Conservation (phyloP, 2,113 vertebrate species). For the Lipophrys pholis region DNA sequence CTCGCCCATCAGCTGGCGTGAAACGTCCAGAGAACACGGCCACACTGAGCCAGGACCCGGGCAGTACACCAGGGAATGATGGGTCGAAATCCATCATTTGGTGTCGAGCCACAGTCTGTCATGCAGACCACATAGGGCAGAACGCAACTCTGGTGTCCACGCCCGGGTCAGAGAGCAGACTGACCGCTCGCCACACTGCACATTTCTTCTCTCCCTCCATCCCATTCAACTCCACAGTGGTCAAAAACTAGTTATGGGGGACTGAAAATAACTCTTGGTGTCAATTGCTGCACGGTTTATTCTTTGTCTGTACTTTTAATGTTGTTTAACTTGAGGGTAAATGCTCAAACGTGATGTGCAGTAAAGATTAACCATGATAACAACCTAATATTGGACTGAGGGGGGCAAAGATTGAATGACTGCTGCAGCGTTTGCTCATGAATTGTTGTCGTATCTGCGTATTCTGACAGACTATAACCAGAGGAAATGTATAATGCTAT, state of each 20-base stretch:
- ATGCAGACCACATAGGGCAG: slow-evolving; percentile 30
- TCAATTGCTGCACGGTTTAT: not conserved
- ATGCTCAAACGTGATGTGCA: too few species aligned
- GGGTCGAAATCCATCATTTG: slow-evolving; percentile 42
- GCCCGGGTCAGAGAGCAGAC: slow-evolving; percentile 55
- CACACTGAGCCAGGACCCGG: slow-evolving; percentile 20
- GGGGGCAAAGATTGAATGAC: not conserved
- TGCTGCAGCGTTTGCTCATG: not conserved
- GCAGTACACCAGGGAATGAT: slow-evolving; percentile 17
- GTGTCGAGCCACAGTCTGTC: slow-evolving; percentile 31
- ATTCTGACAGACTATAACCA: too few species aligned
- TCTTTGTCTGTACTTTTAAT: too few species aligned
- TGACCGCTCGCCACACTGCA: slow-evolving; percentile 39
- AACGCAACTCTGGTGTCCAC: slow-evolving; percentile 19
- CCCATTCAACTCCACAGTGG: slow-evolving; percentile 12
- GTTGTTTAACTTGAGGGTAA: too few species aligned
- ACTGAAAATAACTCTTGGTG: slow-evolving; percentile 54
- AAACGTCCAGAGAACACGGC: slow-evolving; percentile 7
- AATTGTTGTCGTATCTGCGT: not conserved
- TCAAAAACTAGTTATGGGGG: not conserved
- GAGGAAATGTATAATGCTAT: too few species aligned
- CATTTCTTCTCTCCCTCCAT: slow-evolving; percentile 31
- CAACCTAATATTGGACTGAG: too few species aligned
- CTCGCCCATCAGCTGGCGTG: slow-evolving; percentile 26
- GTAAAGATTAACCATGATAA: too few species aligned